A percentile compares a stretch with the other conserved stretches of the same genome.
These are phyloP conservation scores for Malaclemys terrapin DNA, from an alignment of 2,113 vertebrate species.

Conservation along the genomic window DNA sequence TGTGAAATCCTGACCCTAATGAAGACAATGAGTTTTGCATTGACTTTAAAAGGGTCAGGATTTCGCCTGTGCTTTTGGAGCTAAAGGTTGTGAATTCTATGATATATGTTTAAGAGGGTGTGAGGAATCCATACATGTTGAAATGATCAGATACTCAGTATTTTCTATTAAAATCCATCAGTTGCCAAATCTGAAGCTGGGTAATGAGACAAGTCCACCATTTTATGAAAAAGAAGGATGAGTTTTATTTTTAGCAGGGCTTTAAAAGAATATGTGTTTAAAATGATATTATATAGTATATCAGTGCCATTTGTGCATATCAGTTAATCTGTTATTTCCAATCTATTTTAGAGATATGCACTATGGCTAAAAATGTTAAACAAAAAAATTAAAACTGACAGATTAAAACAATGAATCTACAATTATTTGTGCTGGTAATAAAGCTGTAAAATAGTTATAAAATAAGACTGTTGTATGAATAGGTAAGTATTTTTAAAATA, in stretches of 20 bases:
- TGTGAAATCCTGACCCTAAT: not conserved
- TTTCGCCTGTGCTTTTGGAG: not conserved
- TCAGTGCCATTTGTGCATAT: conserved; percentile 17
- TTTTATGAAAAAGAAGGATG: conserved; percentile 48
- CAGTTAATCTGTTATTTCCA: not conserved
- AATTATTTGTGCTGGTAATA: not conserved
- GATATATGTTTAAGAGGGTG: not conserved
- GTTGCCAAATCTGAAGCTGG: not conserved
- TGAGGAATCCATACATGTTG: not conserved
- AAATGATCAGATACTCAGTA: not conserved
- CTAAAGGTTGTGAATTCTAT: not conserved
- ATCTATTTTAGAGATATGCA: conserved; percentile 1
- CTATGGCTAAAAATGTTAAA: conserved; percentile 12
- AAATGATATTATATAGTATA: not conserved
- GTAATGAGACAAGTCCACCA: not conserved
- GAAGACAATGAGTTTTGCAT: not conserved
- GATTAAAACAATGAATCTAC: conserved; percentile 34
- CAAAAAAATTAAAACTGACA: conserved; percentile 7
- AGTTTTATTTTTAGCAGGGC: conserved; percentile 36
- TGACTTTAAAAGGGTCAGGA: not conserved
- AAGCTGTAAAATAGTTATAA: conserved; percentile 5
- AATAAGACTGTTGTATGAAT: conserved; percentile 1
- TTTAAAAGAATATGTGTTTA: conserved; percentile 37
- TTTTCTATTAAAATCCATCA: not conserved
- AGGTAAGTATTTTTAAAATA: conserved; percentile 16